Evolutionary conservation across 1,140 invertebrate species (phyloP), one percentile per base, ranked within the genome.

Genomic region (Lysiphlebus fabarum): DNA sequence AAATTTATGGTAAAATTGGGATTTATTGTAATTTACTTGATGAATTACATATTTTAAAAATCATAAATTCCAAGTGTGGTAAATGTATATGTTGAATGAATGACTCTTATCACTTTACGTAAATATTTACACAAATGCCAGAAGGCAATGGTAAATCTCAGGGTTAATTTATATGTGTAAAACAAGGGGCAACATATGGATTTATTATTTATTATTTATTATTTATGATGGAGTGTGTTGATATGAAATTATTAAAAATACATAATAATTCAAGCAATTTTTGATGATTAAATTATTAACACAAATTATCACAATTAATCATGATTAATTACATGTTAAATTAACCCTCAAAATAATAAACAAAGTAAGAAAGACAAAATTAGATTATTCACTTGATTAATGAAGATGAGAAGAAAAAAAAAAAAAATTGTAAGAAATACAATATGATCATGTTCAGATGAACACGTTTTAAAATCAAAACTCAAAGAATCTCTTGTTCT

Each of bases 261-360:
- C 33, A 40, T 53, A 40, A 26, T 36, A 33, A 26, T 38, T 36
- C 17, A 36, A 8, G 42, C 34, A 36, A 61, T n/a, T n/a, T n/a
- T n/a, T n/a, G 61, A 60, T 61, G 56, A 68, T 67, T 53, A 50
- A 53, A 63, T 70, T 69, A 65, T 60, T 67, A 55, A 54, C 41
- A 54, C 58, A 64, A 71, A 73, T 73, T 73, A 69, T 65, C 59
- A 65, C 67, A 70, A 73, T 73, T 71, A 72, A 67, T 61, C 44
- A 59, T 56, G 62, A 73, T 72, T 72, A 72, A 73, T 73, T 69
- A 73, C 61, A 63, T 65, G 41, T 53, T 49, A 61, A 45, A 40
- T 53, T 51, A 40, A 38, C 56, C 56, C 47, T 41, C 33, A 42
- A 57, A 37, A 63, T n/a, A 53, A 54, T 37, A 48, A 17, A 33